A percentile compares a stretch with the other conserved stretches of the same genome.
Conservation (phyloP, 2,113 vertebrate species). For the Nanorana parkeri region DNA sequence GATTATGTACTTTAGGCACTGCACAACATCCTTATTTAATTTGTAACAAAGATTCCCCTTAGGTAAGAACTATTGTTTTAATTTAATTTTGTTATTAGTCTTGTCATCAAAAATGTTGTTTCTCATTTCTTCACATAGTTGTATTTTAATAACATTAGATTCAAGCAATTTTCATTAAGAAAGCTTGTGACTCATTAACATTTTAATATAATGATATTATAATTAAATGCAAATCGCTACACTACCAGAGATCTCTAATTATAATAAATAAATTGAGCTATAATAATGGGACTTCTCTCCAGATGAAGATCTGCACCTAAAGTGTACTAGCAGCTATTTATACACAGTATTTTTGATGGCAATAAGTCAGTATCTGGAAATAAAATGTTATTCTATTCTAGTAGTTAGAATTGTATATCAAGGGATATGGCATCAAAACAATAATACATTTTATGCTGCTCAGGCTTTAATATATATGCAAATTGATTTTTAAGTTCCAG, state of each 20-base stretch:
- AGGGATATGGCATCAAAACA: background rate
- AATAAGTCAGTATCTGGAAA: background rate
- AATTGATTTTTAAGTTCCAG: slow-evolving; percentile 1
- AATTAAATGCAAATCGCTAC: slow-evolving; percentile 36
- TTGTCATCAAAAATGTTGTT: slow-evolving; percentile 3
- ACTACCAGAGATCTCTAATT: slow-evolving; percentile 35
- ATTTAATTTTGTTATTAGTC: slow-evolving; percentile 23
- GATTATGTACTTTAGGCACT: background rate
- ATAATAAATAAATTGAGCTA: slow-evolving; percentile 17
- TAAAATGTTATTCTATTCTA: background rate
- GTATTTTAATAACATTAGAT: slow-evolving; percentile 14
- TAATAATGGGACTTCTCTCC: slow-evolving; percentile 20
- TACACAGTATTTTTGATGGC: slow-evolving; percentile 5
- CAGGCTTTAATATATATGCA: background rate
- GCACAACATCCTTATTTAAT: background rate
- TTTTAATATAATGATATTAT: slow-evolving; percentile 41
- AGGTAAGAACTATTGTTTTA: slow-evolving; percentile 31
- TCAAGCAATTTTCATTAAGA: slow-evolving; percentile 42
- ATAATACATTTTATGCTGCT: background rate
- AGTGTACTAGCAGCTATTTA: slow-evolving; percentile 12
- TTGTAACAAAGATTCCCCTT: slow-evolving; percentile 4
- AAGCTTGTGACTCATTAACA: slow-evolving; percentile 39
- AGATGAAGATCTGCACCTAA: slow-evolving; percentile 1
- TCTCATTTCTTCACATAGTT: background rate
- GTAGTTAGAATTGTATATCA: slow-evolving; percentile 1